phyloP scores from a whole-genome alignment of 2,797 vertebrate genomes.

The Dicrostonyx torquatus region DNA sequence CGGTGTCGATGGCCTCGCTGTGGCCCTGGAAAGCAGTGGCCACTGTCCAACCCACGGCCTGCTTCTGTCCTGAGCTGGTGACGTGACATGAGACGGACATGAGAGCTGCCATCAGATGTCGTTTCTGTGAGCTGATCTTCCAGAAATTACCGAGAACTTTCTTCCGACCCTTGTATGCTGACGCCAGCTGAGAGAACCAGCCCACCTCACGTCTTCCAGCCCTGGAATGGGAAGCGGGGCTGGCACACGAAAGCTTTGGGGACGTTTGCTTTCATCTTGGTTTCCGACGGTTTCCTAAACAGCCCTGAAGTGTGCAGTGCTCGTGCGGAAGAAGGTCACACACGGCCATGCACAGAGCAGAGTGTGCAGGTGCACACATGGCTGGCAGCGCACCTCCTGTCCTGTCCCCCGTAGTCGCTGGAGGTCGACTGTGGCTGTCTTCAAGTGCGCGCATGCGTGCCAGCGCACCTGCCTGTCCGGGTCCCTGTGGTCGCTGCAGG shows the following conservation, averaged over 20 bases:
- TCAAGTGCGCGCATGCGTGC: neutral
- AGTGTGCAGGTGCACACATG: neutral
- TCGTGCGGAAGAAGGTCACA: neutral
- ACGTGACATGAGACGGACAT: neutral
- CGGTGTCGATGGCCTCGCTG: neutral
- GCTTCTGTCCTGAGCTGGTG: neutral
- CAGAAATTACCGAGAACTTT: neutral
- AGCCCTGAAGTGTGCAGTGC: neutral
- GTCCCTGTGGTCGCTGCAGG: neutral
- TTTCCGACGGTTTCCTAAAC: neutral
- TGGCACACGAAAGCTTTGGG: neutral
- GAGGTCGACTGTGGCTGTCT: too few species aligned
- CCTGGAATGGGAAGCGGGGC: neutral
- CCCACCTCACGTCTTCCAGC: neutral
- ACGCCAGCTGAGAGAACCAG: neutral
- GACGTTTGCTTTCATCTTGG: neutral
- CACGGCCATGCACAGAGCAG: neutral
- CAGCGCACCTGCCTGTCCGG: neutral
- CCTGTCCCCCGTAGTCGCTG: neutral
- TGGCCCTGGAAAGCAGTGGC: neutral
- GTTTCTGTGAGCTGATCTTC: neutral
- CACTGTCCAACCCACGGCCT: too few species aligned
- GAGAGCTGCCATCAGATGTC: neutral
- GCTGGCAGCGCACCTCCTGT: neutral
- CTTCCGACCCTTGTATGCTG: neutral